phyloP scores from a whole-genome alignment of 2,797 vertebrate genomes.

The Galagoides demidoff region DNA sequence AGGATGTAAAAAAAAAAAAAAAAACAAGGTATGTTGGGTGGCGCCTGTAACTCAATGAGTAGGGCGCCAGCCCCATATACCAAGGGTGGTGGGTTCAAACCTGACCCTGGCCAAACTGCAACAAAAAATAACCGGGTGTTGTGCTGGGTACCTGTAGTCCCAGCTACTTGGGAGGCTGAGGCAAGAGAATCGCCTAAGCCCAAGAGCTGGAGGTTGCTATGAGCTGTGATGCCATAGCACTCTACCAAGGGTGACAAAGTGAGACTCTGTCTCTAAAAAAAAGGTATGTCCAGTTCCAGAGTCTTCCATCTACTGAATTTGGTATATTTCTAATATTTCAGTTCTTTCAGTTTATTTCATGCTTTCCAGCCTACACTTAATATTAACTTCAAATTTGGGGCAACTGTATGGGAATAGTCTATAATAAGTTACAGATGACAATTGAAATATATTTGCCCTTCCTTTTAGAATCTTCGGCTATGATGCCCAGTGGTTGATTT shows the following conservation, averaged over 20 bases:
- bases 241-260: too few species aligned
- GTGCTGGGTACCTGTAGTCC: too few species aligned
- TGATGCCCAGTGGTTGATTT: neutral
- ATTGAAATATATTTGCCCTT: neutral
- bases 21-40: neutral
- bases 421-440: neutral
- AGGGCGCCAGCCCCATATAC: too few species aligned
- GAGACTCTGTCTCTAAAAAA: too few species aligned
- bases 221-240: too few species aligned
- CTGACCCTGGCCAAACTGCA: too few species aligned
- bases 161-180: too few species aligned
- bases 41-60: too few species aligned
- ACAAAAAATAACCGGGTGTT: too few species aligned
- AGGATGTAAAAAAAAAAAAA: accelerated
- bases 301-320: neutral
- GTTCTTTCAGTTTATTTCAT: neutral
- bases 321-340: neutral
- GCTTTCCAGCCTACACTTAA: neutral
- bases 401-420: neutral
- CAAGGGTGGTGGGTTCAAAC: too few species aligned
- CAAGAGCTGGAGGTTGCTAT: too few species aligned
- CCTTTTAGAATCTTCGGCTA: neutral
- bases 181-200: too few species aligned
- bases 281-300: neutral
- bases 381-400: neutral